Evolutionary conservation across 1,140 invertebrate genomes (phyloP), one percentile per base, ranked within the genome.

Genomic region (Trypoxylus dichotomus): DNA sequence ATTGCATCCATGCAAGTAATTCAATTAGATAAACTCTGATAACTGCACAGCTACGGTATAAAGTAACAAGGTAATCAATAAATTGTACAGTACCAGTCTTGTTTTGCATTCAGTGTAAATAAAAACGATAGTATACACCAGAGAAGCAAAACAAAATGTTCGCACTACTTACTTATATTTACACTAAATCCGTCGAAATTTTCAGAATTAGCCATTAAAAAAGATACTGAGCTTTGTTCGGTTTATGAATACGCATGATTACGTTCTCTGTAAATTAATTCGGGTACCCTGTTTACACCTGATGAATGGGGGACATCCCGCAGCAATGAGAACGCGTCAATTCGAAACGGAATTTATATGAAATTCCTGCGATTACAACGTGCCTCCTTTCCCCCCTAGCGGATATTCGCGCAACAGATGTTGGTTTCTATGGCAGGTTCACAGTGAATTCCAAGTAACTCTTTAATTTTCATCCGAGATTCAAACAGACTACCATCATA

Each of bases 311-410:
- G 24, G 27, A 29, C 60, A 29, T 24, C 60, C 21, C 27, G 1
- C 24, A 11, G 60, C 60, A 29, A 68, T 24, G 60, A 24, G 60
- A 68, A 29, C 7, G 24, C 60, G 60, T 68, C 60, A 68, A 68
- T 68, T 68, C 60, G 24, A 68, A 68, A 24, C 27, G 60, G 60
- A 68, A 68, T 68, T 68, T 68, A 68, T 68, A 68, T 68, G 60
- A 68, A 68, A 68, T 68, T 68, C 60, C 60, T 68, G 60, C 27
- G 3, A 68, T 10, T 24, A 8, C 60, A 24, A 68, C 60, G 3
- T 3, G 60, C 24, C 24, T 13, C 60, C 24, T 25, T 13, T 58
- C 47, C 47, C 2, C 47, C 5, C 47, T 54, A 54, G 13, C 60
- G 60, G 60, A 68, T 24, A 68, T 68, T 68, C 60, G 24, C 60